Evolutionary conservation across 2,888 invertebrate genomes (phyloP).

Genomic region (Drosophila seclusa): DNA sequence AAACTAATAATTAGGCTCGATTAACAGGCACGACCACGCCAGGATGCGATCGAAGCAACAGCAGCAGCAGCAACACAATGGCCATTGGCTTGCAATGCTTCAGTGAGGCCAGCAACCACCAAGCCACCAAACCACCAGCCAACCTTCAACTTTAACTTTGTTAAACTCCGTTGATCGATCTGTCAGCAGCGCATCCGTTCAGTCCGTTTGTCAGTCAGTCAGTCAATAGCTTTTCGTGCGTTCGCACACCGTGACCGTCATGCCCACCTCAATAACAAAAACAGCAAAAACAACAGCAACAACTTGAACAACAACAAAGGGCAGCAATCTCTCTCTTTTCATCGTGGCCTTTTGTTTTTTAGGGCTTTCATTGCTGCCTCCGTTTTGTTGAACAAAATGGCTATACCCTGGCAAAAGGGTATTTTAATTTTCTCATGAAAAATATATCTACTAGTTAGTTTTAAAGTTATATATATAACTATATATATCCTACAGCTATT

Average conservation of each 20-base stretch:
- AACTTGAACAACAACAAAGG: constrained; percentile 48
- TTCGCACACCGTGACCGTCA: constrained; percentile 82
- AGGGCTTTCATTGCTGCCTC: constrained; percentile 28
- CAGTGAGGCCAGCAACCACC: constrained; percentile 25
- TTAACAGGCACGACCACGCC: constrained; percentile 64
- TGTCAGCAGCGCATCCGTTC: constrained; percentile 67
- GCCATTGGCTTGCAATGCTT: constrained; percentile 38
- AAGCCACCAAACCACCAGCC: constrained; percentile 23
- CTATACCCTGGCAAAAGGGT: constrained; percentile 4
- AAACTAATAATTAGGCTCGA: constrained; percentile 83
- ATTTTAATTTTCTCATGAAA: background rate
- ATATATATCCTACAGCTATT: background rate
- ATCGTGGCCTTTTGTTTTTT: constrained; percentile 64
- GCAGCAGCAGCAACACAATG: constrained; percentile 23
- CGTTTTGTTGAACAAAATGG: constrained; percentile 39
- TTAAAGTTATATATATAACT: background rate
- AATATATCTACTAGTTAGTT: too few relatives aligned
- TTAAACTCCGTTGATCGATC: constrained; percentile 61
- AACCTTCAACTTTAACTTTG: constrained; percentile 76
- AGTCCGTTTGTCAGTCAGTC: constrained; percentile 40
- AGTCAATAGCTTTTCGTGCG: constrained; percentile 75
- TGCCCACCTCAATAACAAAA: constrained; percentile 68
- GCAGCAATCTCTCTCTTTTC: constrained; percentile 65
- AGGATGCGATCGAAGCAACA: constrained; percentile 35
- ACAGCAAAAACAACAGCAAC: constrained; percentile 30